These are phyloP conservation scores for Drosophila athabasca DNA, from an alignment of 1,140 invertebrate species.

Conservation along the genomic window DNA sequence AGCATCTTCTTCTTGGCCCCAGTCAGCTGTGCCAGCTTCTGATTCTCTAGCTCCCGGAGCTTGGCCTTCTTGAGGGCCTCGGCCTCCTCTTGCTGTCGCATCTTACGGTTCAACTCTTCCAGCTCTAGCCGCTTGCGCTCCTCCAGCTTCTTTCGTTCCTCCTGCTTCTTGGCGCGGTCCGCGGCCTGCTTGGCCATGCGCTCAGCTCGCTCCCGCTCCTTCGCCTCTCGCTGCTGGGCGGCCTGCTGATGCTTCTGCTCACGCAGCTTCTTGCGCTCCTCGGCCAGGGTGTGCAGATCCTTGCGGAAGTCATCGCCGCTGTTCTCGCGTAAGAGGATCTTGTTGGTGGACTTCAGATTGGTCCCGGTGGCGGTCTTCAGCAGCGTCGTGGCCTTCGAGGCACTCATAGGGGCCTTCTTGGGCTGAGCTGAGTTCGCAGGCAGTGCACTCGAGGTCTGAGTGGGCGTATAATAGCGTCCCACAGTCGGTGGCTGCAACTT, in stretches of 20 bases:
- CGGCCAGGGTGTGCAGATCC: constrained; percentile 80
- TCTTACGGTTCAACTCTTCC: constrained; percentile 85
- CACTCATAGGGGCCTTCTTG: constrained; percentile 70
- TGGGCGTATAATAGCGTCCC: constrained; percentile 79
- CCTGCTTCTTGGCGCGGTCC: constrained; percentile 85
- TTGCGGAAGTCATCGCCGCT: constrained; percentile 79
- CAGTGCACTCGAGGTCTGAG: constrained; percentile 49
- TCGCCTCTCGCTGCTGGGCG: constrained; percentile 85
- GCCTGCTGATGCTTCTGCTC: constrained; percentile 86
- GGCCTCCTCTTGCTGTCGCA: constrained; percentile 83
- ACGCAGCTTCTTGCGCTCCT: constrained; percentile 86
- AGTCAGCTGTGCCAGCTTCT: constrained; percentile 58
- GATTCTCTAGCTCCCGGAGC: constrained; percentile 73
- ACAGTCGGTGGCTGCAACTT: constrained; percentile 57
- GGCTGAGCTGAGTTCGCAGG: constrained; percentile 42
- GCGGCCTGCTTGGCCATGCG: constrained; percentile 85
- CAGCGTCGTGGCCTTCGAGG: constrained; percentile 60
- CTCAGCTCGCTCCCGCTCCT: constrained; percentile 85
- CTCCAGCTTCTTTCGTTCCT: constrained; percentile 81
- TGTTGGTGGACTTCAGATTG: constrained; percentile 55
- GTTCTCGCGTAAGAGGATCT: constrained; percentile 69
- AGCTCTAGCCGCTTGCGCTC: constrained; percentile 84
- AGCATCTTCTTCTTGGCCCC: constrained; percentile 69
- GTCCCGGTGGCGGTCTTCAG: constrained; percentile 57
- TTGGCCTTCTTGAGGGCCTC: constrained; percentile 82